phyloP scores from a whole-genome alignment of 2,888 invertebrate genomes.

The Spilarctia lutea region DNA sequence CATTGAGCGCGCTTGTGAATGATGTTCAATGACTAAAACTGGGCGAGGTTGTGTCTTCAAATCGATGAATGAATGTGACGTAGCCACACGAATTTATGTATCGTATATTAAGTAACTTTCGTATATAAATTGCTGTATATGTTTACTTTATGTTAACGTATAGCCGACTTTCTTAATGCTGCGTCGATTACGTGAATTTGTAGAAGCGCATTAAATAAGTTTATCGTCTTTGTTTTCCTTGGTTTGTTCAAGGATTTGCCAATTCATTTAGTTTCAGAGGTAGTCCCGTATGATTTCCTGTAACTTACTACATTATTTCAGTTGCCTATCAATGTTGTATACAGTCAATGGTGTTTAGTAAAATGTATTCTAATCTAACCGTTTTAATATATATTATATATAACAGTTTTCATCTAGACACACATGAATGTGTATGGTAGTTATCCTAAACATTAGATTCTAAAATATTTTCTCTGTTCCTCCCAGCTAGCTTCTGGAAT shows the following conservation, averaged over 20 bases:
- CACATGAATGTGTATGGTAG: not conserved
- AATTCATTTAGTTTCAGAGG: not conserved
- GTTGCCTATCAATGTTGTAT: not conserved
- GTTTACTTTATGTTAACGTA: conserved; percentile 3
- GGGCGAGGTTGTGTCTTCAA: conserved; percentile 61
- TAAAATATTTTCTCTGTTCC: not conserved
- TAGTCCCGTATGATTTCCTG: not conserved
- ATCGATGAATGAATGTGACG: conserved; percentile 62
- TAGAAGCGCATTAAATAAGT: not conserved
- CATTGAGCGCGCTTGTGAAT: conserved; percentile 61
- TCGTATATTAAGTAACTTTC: conserved; percentile 24
- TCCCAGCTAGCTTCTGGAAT: not conserved
- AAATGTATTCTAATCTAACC: not conserved
- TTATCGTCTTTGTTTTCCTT: not conserved
- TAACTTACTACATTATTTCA: not conserved
- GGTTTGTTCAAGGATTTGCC: not conserved
- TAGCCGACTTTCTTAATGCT: not conserved
- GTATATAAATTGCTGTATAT: conserved; percentile 6
- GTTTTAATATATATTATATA: not conserved
- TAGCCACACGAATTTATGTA: conserved; percentile 51
- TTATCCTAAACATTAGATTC: not conserved
- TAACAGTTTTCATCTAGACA: not conserved
- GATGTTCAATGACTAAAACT: conserved; percentile 57
- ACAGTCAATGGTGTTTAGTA: not conserved
- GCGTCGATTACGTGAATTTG: not conserved